Evolutionary conservation across 2,113 vertebrate species (phyloP), one percentile per base, ranked within the genome.

Genomic region (Rostratula benghalensis): DNA sequence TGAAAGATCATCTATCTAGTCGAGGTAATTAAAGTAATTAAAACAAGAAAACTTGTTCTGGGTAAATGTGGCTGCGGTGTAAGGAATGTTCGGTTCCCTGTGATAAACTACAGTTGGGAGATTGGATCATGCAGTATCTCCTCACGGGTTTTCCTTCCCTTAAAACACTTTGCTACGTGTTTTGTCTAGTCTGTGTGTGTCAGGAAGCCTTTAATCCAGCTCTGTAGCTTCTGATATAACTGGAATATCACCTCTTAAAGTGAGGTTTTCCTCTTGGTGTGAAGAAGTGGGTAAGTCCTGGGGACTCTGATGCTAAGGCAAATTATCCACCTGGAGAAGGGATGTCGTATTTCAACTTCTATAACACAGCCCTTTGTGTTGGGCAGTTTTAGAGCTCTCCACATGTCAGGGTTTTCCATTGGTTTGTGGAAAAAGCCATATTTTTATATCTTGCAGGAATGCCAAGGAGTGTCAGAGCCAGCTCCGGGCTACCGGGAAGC

Each of bases 11-110:
- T n/a, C n/a, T n/a, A n/a, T n/a, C n/a, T n/a, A n/a, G n/a, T 92
- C 46, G 51, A 94, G 51, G 48, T 83, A 91, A 96, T 95, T 92
- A 80, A 93, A 95, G 56, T 90, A 89, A 94, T 95, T 96, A 92
- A 93, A 90, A 1, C n/a, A 84, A 81, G 68, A 87, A 90, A 81
- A 92, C 54, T 41, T 88, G 5, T 54, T 54, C 51, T 53, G 19
- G 16, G 68, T 93, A 68, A 92, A 76, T 53, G 68, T 74, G 83
- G 60, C 43, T 92, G 56, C 85, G 33, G 11, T 81, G 19, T 71
- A 35, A 90, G 64, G 68, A 88, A 70, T 43, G 68, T 56, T 39
- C 39, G 39, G 39, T 39, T 96, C 31, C 80, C 48, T 83, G 48
- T 41, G 86, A 93, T 90, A 85, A 78, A 88, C 22, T 33, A 20